These are phyloP conservation scores for Tetrao urogallus DNA, from an alignment of 2,113 vertebrate genomes.

Conservation along the genomic window DNA sequence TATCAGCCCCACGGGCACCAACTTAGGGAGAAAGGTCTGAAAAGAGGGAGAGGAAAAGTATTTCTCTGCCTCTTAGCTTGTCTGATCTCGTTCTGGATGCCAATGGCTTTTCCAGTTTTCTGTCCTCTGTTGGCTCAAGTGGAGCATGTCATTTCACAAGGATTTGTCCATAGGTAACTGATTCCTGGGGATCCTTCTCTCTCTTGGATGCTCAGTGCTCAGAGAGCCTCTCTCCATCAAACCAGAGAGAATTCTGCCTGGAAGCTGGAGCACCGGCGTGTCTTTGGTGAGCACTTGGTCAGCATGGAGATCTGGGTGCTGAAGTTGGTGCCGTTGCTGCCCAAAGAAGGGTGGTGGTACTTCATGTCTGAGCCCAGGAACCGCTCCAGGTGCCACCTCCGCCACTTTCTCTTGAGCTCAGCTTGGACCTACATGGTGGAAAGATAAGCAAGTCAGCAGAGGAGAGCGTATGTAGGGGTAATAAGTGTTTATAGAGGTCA, in stretches of 20 bases:
- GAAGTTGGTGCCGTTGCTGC: conserved; percentile 92
- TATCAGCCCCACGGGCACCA: background rate
- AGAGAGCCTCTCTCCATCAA: conserved; percentile 56
- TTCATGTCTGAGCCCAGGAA: conserved; percentile 86
- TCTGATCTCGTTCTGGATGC: background rate
- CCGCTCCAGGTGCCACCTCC: conserved; percentile 91
- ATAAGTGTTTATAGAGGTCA: background rate
- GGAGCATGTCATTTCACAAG: background rate
- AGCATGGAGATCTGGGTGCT: conserved; percentile 96
- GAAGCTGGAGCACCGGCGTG: conserved; percentile 83
- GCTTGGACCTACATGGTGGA: conserved; percentile 86
- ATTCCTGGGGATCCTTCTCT: background rate
- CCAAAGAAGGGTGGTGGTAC: conserved; percentile 89
- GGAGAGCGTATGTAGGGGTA: accelerated
- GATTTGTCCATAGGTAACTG: background rate
- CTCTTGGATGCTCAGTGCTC: background rate
- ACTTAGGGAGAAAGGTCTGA: background rate
- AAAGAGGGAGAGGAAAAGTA: background rate
- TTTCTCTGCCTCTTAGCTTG: background rate
- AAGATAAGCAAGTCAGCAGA: background rate
- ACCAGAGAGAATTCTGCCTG: conserved; percentile 88
- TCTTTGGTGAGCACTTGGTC: conserved; percentile 89
- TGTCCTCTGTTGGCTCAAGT: conserved; percentile 22
- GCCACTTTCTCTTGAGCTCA: conserved; percentile 95
- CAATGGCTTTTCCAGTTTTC: conserved; percentile 26